Conservation (phyloP, 1,140 invertebrate genomes). For the Bombus sylvicola region DNA sequence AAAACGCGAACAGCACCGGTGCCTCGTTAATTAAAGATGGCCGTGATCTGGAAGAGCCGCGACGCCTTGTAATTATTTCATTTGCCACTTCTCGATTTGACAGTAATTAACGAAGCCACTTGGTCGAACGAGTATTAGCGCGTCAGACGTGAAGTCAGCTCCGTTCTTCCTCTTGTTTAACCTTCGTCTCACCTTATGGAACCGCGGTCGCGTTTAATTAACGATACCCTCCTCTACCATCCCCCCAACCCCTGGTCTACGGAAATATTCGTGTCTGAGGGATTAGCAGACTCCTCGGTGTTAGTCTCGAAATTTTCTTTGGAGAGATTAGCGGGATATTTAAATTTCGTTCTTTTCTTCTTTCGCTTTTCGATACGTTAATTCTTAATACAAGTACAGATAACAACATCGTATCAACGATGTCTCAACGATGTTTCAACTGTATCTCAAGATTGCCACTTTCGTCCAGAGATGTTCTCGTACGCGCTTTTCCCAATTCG, state of each 20-base stretch:
- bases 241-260: fast-evolving
- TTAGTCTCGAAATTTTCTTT: neutral
- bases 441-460: too few relatives aligned
- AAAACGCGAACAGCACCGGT: neutral
- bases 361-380: neutral
- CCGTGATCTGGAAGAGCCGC: slow-evolving; percentile 3
- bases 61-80: slow-evolving; percentile 48
- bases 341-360: neutral
- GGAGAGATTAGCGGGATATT: neutral
- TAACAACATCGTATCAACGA: too few relatives aligned
- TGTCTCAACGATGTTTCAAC: too few relatives aligned
- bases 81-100: slow-evolving; percentile 34
- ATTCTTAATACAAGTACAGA: neutral
- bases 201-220: slow-evolving; percentile 11
- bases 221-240: neutral
- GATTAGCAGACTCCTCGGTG: neutral
- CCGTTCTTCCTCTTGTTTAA: slow-evolving; percentile 1
- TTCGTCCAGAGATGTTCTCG: too few relatives aligned
- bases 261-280: neutral
- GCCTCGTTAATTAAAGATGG: slow-evolving; percentile 22
- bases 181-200: neutral
- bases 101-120: slow-evolving; percentile 34
- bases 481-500: neutral
- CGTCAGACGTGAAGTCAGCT: neutral
- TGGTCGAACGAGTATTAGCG: neutral